Evolutionary conservation across 2,888 invertebrate species (phyloP), one percentile per base, ranked within the genome.

Genomic region (Margaritifera margaritifera): DNA sequence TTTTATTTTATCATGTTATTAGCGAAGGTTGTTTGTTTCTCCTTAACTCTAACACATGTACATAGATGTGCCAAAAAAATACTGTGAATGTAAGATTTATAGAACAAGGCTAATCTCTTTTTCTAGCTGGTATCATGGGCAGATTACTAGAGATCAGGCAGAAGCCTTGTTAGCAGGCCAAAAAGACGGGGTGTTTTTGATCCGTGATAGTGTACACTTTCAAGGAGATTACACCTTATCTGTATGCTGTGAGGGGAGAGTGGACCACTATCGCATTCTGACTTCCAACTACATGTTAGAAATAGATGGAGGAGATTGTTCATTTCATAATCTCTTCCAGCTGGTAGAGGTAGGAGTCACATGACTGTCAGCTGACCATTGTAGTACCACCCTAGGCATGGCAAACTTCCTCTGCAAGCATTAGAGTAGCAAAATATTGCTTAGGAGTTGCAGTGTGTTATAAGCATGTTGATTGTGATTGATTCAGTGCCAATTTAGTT

Each of bases 151-250:
- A 73, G 98, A 98, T 90, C 94, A 96, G 84, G 98, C 98, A 0
- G 98, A 98, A 91, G 94, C 94, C 84, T 92, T 99, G 80, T 92
- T 99, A 72, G 74, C 77, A 59, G 74, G 72, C 54, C 67, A 72
- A 20, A 79, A 80, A 55, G 85, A 87, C 91, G 99, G 99, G 66
- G 93, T 98, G 78, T 99, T 98, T 92, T 93, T 99, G 80, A 96
- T 99, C 78, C 93, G 99, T 80, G 99, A 99, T 91, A 98, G 98
- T 82, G 98, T 98, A 69, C 99, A 99, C 92, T 99, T 96, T 91
- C 98, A 98, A 42, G 99, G 99, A 57, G 99, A 99, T 92, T 99
- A 97, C 91, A 99, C 99, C 71, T 93, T 99, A 58, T 99, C 99
- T 91, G 97, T 99, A 66, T 81, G 80, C 66, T 94, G 96, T 87